phyloP scores from a whole-genome alignment of 2,797 vertebrate genomes.

The Coracias cyanogaster region DNA sequence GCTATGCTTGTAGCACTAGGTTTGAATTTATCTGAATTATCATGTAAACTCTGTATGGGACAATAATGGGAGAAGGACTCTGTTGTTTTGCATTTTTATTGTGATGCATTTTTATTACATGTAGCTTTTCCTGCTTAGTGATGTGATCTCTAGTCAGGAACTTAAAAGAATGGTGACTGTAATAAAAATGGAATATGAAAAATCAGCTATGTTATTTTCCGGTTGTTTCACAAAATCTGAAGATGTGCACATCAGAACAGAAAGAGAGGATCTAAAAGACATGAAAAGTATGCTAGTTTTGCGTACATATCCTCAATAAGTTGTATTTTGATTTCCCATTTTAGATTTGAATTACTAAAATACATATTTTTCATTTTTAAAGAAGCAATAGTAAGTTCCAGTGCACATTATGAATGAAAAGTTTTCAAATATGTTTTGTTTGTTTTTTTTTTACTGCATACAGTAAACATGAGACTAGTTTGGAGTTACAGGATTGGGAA shows the following conservation, averaged over 20 bases:
- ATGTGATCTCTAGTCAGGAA: neutral
- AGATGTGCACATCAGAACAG: neutral
- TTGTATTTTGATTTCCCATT: neutral
- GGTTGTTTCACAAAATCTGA: slow-evolving; percentile 1
- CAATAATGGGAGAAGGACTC: neutral
- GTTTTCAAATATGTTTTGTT: neutral
- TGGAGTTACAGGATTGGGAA: neutral
- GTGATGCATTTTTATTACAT: neutral
- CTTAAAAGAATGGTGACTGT: neutral
- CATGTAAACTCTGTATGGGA: neutral
- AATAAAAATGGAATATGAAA: slow-evolving; percentile 28
- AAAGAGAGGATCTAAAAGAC: neutral
- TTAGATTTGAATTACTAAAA: neutral
- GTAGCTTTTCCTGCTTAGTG: neutral
- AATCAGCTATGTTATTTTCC: neutral
- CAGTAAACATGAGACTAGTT: neutral
- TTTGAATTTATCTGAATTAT: slow-evolving; percentile 42
- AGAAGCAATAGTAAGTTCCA: neutral
- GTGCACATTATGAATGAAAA: neutral
- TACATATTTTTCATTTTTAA: neutral
- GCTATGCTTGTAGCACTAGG: neutral
- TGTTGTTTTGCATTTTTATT: neutral
- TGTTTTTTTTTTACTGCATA: neutral
- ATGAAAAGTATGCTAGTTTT: neutral
- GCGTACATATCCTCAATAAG: neutral